These are phyloP conservation scores for Paedocypris sp. DNA, from an alignment of 2,113 vertebrate species.

Conservation along the genomic window DNA sequence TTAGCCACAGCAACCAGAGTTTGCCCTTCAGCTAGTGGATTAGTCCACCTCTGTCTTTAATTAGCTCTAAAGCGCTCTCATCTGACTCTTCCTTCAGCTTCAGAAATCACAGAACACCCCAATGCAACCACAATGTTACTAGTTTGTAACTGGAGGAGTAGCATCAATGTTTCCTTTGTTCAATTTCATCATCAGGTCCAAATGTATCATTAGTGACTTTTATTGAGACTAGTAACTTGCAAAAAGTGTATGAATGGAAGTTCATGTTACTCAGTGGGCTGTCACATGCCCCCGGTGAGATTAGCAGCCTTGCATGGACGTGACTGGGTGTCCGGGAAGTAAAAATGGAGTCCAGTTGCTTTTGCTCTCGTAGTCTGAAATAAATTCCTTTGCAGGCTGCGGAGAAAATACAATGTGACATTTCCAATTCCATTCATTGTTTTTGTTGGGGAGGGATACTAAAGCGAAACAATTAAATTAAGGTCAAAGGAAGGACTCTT, in stretches of 20 bases:
- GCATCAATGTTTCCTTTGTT: neutral
- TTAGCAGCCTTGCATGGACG: constrained; percentile 47
- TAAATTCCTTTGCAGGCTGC: neutral
- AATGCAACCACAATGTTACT: neutral
- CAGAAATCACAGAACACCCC: neutral
- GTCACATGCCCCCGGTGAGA: constrained; percentile 45
- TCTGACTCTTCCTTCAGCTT: constrained; percentile 34
- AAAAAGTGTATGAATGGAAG: too few species aligned
- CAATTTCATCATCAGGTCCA: constrained; percentile 23
- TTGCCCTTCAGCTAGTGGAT: constrained; percentile 34
- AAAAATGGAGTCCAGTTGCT: constrained; percentile 2
- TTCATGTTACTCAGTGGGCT: constrained; percentile 43
- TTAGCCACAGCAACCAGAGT: constrained; percentile 40
- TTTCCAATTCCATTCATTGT: too few species aligned
- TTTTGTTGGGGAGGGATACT: neutral
- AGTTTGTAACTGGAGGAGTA: neutral
- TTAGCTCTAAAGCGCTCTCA: constrained; percentile 39
- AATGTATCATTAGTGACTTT: constrained; percentile 40
- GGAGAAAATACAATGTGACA: neutral
- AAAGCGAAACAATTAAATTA: too few species aligned
- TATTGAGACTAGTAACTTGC: too few species aligned
- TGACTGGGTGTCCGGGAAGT: constrained; percentile 37
- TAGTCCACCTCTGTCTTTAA: constrained; percentile 46
- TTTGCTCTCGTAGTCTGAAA: neutral
- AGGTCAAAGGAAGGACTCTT: too few species aligned